phyloP scores from a whole-genome alignment of 2,113 vertebrate species.

The Peromyscus californicus region DNA sequence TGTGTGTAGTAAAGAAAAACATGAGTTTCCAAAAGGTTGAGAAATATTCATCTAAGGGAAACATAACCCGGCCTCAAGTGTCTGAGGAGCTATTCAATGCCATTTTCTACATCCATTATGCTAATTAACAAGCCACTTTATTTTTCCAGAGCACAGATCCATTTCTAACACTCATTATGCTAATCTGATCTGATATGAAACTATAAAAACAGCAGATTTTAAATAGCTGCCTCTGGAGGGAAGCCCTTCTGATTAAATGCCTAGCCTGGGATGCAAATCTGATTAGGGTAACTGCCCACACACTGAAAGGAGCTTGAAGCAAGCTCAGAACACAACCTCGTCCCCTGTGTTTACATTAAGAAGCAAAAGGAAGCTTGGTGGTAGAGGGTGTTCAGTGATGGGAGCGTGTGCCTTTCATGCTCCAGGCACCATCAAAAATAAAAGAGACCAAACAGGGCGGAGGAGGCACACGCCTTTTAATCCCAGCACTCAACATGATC shows the following conservation, averaged over 20 bases:
- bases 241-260: neutral
- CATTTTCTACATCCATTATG: constrained; percentile 69
- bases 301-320: neutral
- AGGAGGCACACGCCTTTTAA: neutral
- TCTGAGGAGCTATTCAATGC: constrained; percentile 46
- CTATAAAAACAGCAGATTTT: constrained; percentile 53
- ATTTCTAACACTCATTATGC: constrained; percentile 67
- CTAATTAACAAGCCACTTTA: constrained; percentile 68
- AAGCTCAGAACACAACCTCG: neutral
- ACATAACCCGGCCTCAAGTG: neutral
- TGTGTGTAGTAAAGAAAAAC: constrained; percentile 53
- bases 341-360: neutral
- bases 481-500: neutral
- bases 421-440: neutral
- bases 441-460: neutral
- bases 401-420: neutral
- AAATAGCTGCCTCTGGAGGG: constrained; percentile 18
- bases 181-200: constrained; percentile 69
- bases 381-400: neutral
- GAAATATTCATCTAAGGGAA: constrained; percentile 47
- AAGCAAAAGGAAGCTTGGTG: neutral
- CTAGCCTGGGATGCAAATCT: neutral
- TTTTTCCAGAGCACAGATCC: constrained; percentile 31
- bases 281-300: neutral
- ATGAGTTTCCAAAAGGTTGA: constrained; percentile 49